Base-by-base conservation (phyloP, 1,140 invertebrate genomes). In the Aphelenchoides fujianensis region DNA sequence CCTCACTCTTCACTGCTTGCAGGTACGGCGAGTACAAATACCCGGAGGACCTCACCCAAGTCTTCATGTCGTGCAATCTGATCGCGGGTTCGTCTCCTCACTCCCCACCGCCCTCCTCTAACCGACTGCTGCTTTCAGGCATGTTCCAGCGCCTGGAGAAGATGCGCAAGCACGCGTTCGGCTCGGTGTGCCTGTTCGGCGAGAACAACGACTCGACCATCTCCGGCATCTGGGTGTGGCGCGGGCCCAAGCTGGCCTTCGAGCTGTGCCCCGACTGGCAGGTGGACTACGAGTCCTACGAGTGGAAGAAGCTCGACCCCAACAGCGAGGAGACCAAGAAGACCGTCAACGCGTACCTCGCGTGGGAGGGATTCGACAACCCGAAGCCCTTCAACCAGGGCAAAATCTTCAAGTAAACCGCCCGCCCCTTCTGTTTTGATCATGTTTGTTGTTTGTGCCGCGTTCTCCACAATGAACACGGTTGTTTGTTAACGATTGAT, bases 121-220 rank as follows among this genome's bases (percentile, higher is more conserved):
- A 48, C 23, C 23, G 12, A 16, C 41, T 48, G 41, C 41, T 75
- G 90, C n/a, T n/a, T n/a, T n/a, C n/a, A n/a, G 91, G 91, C 78
- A 96, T 98, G 93, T 97, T 91, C 88, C 96, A 99, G 88, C 90
- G 97, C 75, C 87, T 99, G 74, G 97, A 98, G 79, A 97, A 96
- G 86, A 91, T 98, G 91, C 89, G 94, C 74, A 99, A 99, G 87
- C 90, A 92, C 84, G 91, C 93, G 0, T 98, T 99, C 87, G 92
- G 91, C 28, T 96, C 93, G 48, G 90, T 93, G 72, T 91, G 92
- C 85, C 87, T 98, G 27, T 98, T 97, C 86, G 95, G 96, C 53
- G 89, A 90, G 75, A 92, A 97, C 85, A 91, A 94, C 83, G 89
- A 95, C 85, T 95, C 91, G 82, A 89, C 90, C 73, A 98, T 99